Percentiles rank a stretch among this genome's conserved stretches.
Conservation (phyloP, 2,797 vertebrate species). For the Rallus crepitans region DNA sequence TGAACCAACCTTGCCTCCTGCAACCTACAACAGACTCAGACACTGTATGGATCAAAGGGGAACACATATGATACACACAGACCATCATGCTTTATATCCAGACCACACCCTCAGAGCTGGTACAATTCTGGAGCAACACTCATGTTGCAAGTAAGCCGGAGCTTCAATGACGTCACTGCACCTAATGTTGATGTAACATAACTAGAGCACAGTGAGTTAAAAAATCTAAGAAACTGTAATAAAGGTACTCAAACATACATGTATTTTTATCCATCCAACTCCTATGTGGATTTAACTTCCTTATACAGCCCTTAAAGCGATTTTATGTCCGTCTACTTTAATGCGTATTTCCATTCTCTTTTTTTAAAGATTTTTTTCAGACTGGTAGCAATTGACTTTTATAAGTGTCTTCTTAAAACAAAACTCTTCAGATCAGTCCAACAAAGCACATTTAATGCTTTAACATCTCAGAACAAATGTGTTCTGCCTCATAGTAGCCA, state of each 20-base stretch:
- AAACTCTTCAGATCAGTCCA: not conserved
- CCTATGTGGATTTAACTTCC: not conserved
- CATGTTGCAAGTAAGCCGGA: not conserved
- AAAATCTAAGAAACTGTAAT: not conserved
- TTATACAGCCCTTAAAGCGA: not conserved
- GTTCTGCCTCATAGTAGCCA: slow-evolving; percentile 18
- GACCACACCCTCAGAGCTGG: not conserved
- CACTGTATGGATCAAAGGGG: not conserved
- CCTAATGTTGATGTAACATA: not conserved
- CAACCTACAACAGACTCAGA: not conserved
- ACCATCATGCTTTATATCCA: not conserved
- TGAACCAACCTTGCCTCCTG: not conserved
- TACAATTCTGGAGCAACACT: not conserved
- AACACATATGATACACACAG: not conserved
- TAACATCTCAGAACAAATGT: slow-evolving; percentile 5
- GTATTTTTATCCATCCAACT: not conserved
- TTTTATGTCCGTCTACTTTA: not conserved
- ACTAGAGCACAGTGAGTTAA: not conserved
- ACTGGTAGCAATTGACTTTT: not conserved
- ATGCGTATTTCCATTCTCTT: not conserved
- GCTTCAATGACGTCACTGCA: not conserved
- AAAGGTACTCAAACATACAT: not conserved
- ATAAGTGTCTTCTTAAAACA: not conserved
- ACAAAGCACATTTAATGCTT: slow-evolving; percentile 36
- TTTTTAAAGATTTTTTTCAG: not conserved